Base-by-base conservation (phyloP, 2,113 vertebrate species). In the Saccopteryx leptura region DNA sequence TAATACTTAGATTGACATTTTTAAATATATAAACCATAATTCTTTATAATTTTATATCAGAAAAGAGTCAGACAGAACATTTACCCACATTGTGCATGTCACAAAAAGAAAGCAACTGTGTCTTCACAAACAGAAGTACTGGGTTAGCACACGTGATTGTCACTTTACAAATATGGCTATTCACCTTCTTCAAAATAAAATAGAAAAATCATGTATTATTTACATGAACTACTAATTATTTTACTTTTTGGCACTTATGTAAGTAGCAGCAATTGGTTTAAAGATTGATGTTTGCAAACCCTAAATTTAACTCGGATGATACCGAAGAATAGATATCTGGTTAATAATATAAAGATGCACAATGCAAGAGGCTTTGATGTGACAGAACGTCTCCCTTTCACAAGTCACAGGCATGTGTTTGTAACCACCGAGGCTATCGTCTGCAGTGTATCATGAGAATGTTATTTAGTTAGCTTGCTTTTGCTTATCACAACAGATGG, bases 91-190 rank as follows among this genome's bases (percentile, higher is more conserved):
- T 98, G 96, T 98, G 98, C 98, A 98, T 86, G 98, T 98, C 98
- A 96, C 96, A 98, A 98, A 99, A 98, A 98, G 84, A 99, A 98
- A 98, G 86, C 98, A 98, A 98, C 98, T 98, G 96, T 97, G 98
- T 99, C 98, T 98, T 98, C 97, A 92, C 79, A 74, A 97, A 98
- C 92, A 69, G 92, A 97, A 87, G 93, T 94, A 94, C 91, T 98
- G 86, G 96, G 97, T 97, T 89, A 97, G 98, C 97, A 98, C 88
- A 89, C 33, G 98, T 99, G 99, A 99, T 99, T 99, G 99, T 99
- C 99, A 97, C 98, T 97, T 98, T 93, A 97, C 96, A 98, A 97
- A 98, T 96, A 98, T 93, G 94, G 96, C 97, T 97, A 90, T 97
- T 98, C 69, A 96, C 96, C 97, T 98, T 96, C 97, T 98, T 98